Base-by-base conservation (phyloP, 2,888 invertebrate genomes). In the Falcaria lacertinaria region DNA sequence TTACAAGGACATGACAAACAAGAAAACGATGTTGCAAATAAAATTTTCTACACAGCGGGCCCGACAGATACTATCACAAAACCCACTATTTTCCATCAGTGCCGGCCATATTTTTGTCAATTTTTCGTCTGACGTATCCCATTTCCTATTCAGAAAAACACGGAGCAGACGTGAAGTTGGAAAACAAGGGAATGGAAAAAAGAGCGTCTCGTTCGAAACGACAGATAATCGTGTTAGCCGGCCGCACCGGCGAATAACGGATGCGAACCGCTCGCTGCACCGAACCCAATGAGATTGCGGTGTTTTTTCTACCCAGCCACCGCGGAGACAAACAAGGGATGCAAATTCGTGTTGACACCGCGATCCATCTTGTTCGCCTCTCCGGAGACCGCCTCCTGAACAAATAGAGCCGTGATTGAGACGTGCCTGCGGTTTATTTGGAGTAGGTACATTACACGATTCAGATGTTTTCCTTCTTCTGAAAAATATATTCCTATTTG, bases 311-410 rank as follows among this genome's bases (percentile, higher is more conserved):
- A 66, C 75, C 73, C 73, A 74, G 73, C 76, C 77, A 76, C 72
- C 69, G 66, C 62, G 70, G 85, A 85, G 85, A 89, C 84, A 88
- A 88, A 89, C 88, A 89, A 85, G 80, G 82, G 84, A 89, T 89
- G 89, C 89, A 89, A 88, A 89, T 89, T 87, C 80, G 80, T 88
- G 89, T 89, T 88, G 89, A 88, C 88, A 84, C 85, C 78, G 72
- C 89, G 80, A 89, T 89, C 88, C 85, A 79, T 88, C 88, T 89
- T 85, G 86, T 87, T 85, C 84, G 83, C 54, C 81, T 84, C 88
- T 82, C 86, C 64, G 59, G 84, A 86, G 87, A 84, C 86, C 77
- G 63, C 74, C 71, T 74, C 69, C 75, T 69, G 78, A 79, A 81
- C 80, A 84, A 85, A 87, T 84, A 83, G 79, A 73, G 68, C 74